A percentile compares a stretch with the other conserved stretches of the same genome.
These are phyloP conservation scores for Penaeus monodon DNA, from an alignment of 2,888 invertebrate species.

Conservation along the genomic window DNA sequence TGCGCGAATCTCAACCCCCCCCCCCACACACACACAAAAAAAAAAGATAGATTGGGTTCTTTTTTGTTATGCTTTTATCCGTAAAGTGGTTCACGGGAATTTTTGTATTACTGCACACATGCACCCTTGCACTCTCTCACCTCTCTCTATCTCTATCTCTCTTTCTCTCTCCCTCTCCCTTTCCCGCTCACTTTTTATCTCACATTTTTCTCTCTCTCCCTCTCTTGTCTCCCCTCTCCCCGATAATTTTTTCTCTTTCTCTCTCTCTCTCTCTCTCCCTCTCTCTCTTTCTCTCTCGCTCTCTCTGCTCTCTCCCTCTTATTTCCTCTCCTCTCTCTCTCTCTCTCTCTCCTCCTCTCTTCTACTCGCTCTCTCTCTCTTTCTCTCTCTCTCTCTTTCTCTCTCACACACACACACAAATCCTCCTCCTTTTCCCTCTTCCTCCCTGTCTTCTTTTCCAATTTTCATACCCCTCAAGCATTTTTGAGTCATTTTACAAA, in stretches of 20 bases:
- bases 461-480: no score
- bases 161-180: background rate
- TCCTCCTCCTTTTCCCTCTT: background rate
- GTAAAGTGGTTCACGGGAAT: background rate
- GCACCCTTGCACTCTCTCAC: no score
- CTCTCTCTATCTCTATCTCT: no score
- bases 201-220: no score
- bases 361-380: background rate
- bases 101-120: background rate
- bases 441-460: no score
- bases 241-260: conserved; percentile 6
- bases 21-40: no score
- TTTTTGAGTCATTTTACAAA: no score
- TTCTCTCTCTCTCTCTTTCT: conserved; percentile 9
- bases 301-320: background rate
- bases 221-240: background rate
- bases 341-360: background rate
- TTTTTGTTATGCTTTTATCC: background rate
- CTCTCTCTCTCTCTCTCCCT: background rate
- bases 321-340: background rate
- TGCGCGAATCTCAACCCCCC: no score
- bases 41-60: no score
- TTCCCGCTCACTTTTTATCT: no score
- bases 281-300: background rate
- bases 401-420: no score